Percentiles rank a stretch among this genome's conserved stretches.
Evolutionary conservation across 1,140 invertebrate species (phyloP).

Genomic region (Trichomalopsis sarcophagae): DNA sequence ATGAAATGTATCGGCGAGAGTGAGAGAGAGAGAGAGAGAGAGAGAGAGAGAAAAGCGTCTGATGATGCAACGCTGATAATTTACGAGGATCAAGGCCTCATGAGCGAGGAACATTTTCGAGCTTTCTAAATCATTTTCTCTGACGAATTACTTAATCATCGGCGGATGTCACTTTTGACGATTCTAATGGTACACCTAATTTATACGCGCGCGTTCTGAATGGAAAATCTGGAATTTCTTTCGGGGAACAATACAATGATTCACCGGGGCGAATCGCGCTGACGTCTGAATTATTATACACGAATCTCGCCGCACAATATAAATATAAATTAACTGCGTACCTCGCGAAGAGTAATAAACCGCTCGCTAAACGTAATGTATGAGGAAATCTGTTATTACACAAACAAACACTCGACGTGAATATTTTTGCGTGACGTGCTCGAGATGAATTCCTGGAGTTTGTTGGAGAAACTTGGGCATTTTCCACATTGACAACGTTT

Average conservation of each 20-base stretch:
- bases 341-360: no score
- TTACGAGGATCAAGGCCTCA: neutral
- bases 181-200: neutral
- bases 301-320: neutral
- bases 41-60: neutral
- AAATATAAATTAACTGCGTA: neutral
- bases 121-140: neutral
- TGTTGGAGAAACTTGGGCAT: no score
- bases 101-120: neutral
- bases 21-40: neutral
- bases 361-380: no score
- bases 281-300: neutral
- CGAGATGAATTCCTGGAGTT: no score
- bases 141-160: neutral
- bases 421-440: no score
- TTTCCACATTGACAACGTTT: no score
- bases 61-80: constrained; percentile 35
- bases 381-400: no score
- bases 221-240: constrained; percentile 9
- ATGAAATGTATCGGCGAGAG: neutral
- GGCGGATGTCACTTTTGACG: neutral
- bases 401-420: no score
- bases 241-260: neutral
- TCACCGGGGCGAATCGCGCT: neutral
- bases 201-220: neutral